phyloP scores from a whole-genome alignment of 2,113 vertebrate species.

The Hystrix brachyura region DNA sequence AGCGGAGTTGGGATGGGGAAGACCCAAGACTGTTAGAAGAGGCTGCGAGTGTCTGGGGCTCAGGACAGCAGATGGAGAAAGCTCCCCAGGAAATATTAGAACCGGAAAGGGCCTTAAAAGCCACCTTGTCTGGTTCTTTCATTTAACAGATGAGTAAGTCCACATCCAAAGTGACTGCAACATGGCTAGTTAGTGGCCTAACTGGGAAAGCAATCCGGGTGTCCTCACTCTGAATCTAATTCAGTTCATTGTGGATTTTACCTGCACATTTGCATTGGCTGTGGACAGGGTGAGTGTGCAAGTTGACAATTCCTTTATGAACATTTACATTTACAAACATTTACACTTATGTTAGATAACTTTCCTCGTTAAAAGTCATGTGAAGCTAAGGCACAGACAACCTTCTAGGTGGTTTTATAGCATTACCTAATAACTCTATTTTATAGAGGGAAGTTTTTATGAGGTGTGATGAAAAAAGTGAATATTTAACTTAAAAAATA shows the following conservation, averaged over 20 bases:
- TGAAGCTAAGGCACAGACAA: background rate
- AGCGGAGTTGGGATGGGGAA: background rate
- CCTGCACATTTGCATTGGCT: background rate
- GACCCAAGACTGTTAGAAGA: background rate
- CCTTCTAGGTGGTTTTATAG: background rate
- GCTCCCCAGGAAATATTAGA: background rate
- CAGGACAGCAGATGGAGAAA: background rate
- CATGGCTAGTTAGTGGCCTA: background rate
- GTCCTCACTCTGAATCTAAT: background rate
- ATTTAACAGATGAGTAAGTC: background rate
- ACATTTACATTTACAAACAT: background rate
- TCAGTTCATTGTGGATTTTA: background rate
- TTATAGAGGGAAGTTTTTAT: background rate
- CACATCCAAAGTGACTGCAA: background rate
- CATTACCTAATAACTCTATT: background rate
- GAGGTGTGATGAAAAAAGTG: background rate
- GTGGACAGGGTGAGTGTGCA: background rate
- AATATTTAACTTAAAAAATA: background rate
- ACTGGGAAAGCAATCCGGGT: background rate
- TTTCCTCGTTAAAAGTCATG: constrained; percentile 8
- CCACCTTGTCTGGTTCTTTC: background rate
- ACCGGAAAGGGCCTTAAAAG: background rate
- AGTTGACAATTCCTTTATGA: background rate
- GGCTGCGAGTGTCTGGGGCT: background rate
- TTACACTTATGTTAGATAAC: background rate